Evolutionary conservation across 2,888 invertebrate genomes (phyloP).

Genomic region (Lasius platythorax): DNA sequence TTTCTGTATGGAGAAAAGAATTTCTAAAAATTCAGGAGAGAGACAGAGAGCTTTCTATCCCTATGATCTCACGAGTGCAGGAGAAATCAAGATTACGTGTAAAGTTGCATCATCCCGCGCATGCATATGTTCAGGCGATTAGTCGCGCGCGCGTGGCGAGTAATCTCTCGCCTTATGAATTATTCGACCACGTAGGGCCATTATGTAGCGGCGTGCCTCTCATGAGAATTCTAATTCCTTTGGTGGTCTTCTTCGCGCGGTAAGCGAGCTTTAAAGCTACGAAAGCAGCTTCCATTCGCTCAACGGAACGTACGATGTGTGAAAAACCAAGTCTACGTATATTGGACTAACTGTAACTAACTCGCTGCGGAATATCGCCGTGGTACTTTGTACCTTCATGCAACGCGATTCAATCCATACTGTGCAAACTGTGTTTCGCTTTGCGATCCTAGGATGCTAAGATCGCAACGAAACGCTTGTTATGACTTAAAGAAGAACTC

Average conservation of each 20-base stretch:
- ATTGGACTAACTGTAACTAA: slow-evolving; percentile 37
- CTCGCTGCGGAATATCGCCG: neutral
- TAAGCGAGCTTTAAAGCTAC: slow-evolving; percentile 21
- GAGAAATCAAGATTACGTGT: slow-evolving; percentile 7
- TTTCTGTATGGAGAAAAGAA: neutral
- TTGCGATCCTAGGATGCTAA: neutral
- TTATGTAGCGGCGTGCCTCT: slow-evolving; percentile 44
- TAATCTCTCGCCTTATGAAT: slow-evolving; percentile 57
- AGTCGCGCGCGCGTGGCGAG: slow-evolving; percentile 51
- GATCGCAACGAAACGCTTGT: neutral
- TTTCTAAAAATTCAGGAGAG: no score
- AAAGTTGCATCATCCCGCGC: slow-evolving; percentile 35
- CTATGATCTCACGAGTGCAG: neutral
- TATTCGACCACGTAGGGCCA: slow-evolving; percentile 50
- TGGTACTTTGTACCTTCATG: neutral
- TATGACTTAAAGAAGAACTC: neutral
- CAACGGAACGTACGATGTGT: slow-evolving; percentile 15
- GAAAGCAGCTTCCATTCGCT: neutral
- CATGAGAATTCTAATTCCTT: slow-evolving; percentile 64
- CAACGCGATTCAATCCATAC: neutral
- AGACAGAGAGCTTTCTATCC: neutral
- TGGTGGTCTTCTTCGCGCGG: slow-evolving; percentile 54
- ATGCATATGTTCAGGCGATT: slow-evolving; percentile 49
- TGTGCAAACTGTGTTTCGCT: neutral
- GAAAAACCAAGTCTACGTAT: slow-evolving; percentile 4